Evolutionary conservation across 2,888 invertebrate genomes (phyloP).

Genomic region (Loripinus fragilis): DNA sequence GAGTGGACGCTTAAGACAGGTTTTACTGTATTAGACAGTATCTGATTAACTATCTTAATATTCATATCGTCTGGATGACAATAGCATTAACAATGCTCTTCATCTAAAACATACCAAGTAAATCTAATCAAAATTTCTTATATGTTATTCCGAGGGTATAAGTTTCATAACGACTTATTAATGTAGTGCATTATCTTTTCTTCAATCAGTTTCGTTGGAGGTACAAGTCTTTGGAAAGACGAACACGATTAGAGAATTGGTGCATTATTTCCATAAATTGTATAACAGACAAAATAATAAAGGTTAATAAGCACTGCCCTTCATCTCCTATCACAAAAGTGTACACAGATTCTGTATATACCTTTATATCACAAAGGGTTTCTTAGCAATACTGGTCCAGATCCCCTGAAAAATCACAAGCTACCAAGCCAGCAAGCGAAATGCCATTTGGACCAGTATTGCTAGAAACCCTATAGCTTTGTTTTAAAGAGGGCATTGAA

Average conservation of each 20-base stretch:
- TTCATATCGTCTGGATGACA: neutral
- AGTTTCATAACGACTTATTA: conserved; percentile 12
- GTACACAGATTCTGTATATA: too few species aligned
- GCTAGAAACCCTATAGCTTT: too few species aligned
- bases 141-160: conserved; percentile 5
- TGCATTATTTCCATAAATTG: conserved; percentile 4
- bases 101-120: conserved; percentile 11
- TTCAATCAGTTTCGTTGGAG: conserved; percentile 2
- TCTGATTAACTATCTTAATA: conserved; percentile 11
- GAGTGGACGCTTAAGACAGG: too few species aligned
- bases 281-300: conserved; percentile 1
- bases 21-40: too few species aligned
- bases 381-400: too few species aligned
- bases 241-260: neutral
- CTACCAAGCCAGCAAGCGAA: too few species aligned
- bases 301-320: too few species aligned
- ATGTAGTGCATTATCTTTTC: conserved; percentile 7
- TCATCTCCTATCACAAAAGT: too few species aligned
- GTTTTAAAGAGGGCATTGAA: too few species aligned
- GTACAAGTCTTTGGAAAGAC: neutral
- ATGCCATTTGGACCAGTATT: too few species aligned
- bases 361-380: too few species aligned
- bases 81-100: neutral
- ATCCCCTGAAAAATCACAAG: too few species aligned
- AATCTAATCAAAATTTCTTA: conserved; percentile 16